phyloP scores from a whole-genome alignment of 2,888 invertebrate genomes.

The Ichneumoninae sp. region DNA sequence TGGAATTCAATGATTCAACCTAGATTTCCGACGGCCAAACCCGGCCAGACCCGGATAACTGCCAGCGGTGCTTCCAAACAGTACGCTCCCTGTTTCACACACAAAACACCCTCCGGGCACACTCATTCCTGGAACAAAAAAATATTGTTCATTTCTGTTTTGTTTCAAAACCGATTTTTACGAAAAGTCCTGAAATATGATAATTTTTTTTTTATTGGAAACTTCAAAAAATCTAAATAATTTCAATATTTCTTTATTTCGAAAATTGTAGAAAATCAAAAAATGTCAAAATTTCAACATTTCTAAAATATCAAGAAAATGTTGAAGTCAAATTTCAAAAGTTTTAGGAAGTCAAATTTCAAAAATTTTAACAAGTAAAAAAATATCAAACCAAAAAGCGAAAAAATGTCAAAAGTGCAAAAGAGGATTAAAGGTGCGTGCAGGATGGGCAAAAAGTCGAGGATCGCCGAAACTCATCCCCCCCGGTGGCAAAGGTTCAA shows the following conservation, averaged over 20 bases:
- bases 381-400: no score
- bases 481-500: no score
- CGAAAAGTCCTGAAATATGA: not conserved
- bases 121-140: not conserved
- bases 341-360: not conserved
- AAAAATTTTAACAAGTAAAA: not conserved
- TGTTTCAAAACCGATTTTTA: not conserved
- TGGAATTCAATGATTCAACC: slow-evolving; percentile 57
- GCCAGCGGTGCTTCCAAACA: not conserved
- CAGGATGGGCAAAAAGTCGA: no score
- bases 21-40: slow-evolving; percentile 34
- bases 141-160: not conserved
- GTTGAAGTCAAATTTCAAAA: not conserved
- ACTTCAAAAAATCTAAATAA: not conserved
- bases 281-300: not conserved
- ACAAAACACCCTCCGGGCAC: not conserved
- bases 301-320: not conserved
- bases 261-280: not conserved
- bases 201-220: no score
- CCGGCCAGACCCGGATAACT: not conserved
- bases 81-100: not conserved
- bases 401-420: not conserved
- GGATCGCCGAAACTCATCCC: no score
- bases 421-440: no score
- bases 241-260: not conserved